Base-by-base conservation (phyloP, 1,140 invertebrate genomes). In the Drosophila malerkotliana region DNA sequence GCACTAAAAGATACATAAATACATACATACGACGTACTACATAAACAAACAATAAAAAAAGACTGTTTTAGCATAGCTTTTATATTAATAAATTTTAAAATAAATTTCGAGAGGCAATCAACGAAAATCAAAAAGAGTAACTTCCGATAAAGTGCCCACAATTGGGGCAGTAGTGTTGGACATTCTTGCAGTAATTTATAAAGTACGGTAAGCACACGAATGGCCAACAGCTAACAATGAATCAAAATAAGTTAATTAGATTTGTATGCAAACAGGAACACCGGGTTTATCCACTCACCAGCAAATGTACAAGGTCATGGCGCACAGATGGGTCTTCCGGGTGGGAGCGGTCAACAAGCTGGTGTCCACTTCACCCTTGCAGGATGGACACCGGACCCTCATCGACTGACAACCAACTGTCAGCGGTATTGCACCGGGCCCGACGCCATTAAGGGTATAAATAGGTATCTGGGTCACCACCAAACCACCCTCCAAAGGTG, bases 121-220 rank as follows among this genome's bases (percentile, higher is more conserved):
- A n/a, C 2, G 5, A 44, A 10, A 28, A 4, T 87, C 32, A 91
- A 24, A 77, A 72, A 6, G 72, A 41, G 21, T 94, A 94, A 8
- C 92, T 91, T 39, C 95, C 95, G 21, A 96, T 91, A 72, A 92
- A 95, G 6, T 93, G 80, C 28, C 92, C 92, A 76, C 95, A 96
- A 55, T 93, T 93, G 10, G 95, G 95, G 75, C 95, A 96, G 68
- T 93, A 94, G 78, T 96, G 95, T 62, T 94, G 94, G 18, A 93
- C 93, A 37, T 92, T 93, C 79, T 94, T 92, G 71, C 95, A 95
- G 15, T 92, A 93, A 67, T 96, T 93, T 73, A 94, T 93, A 66
- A 94, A 95, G 71, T 95, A 96, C 4, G 95, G 95, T 12, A 95
- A 81, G 49, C 93, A 94, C 3, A 93, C 93, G 60, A 94, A 95